Evolutionary conservation across 2,888 invertebrate species (phyloP).

Genomic region (Trichopoda pennipes): DNA sequence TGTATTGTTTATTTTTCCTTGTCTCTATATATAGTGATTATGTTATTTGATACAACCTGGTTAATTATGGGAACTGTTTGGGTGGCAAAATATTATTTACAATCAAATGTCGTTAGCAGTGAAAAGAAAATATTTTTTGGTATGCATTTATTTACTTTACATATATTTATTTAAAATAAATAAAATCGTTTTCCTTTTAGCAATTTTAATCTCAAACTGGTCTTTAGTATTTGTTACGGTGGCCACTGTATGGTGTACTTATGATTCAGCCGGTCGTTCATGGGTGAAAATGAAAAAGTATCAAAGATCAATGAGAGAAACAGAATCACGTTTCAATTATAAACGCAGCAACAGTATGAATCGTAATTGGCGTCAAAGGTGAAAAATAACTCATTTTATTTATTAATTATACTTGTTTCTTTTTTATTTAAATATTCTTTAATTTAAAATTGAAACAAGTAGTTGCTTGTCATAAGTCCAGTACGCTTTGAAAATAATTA

Average conservation of each 20-base stretch:
- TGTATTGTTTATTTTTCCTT: constrained; percentile 71
- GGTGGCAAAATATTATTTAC: constrained; percentile 86
- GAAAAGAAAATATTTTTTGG: constrained; percentile 89
- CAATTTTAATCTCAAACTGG: constrained; percentile 90
- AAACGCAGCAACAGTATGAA: constrained; percentile 88
- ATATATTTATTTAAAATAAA: not conserved
- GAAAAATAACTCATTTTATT: constrained; percentile 47
- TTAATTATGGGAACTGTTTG: constrained; percentile 87
- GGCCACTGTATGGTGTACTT: constrained; percentile 92
- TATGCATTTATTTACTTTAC: constrained; percentile 79
- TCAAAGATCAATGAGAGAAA: constrained; percentile 89
- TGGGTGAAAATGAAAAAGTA: constrained; percentile 96
- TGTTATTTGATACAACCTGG: constrained; percentile 88
- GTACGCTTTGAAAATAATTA: too few relatives aligned
- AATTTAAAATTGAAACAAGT: too few relatives aligned
- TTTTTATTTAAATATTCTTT: too few relatives aligned
- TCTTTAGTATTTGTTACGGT: constrained; percentile 87
- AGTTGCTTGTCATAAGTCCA: too few relatives aligned
- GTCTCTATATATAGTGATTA: constrained; percentile 87
- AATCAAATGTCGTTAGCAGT: constrained; percentile 84
- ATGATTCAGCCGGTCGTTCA: constrained; percentile 92
- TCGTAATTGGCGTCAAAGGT: constrained; percentile 93
- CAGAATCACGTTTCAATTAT: constrained; percentile 88
- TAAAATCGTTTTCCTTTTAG: constrained; percentile 78
- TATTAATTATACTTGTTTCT: constrained; percentile 3